Conservation (phyloP, 2,888 invertebrate species). For the Sphinx pinastri region DNA sequence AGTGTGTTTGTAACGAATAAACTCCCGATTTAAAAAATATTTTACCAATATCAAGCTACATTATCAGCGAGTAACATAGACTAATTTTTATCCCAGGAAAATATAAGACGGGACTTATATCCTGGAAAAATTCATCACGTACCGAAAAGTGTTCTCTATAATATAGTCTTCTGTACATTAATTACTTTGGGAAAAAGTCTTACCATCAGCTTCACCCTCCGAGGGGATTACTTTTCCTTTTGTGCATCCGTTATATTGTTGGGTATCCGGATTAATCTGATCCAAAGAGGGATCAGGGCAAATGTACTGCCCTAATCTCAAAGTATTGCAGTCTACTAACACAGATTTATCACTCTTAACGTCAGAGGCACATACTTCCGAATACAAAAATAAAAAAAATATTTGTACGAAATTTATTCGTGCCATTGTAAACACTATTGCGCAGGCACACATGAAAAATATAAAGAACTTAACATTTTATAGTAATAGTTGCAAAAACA, state of each 20-base stretch:
- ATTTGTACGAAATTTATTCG: slow-evolving; percentile 33
- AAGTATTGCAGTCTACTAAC: slow-evolving; percentile 87
- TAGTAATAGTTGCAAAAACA: neutral
- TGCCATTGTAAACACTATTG: slow-evolving; percentile 1
- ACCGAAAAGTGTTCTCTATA: too few relatives aligned
- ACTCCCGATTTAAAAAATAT: too few relatives aligned
- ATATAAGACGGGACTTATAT: too few relatives aligned
- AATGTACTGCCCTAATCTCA: slow-evolving; percentile 91
- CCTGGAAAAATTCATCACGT: too few relatives aligned
- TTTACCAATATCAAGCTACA: too few relatives aligned
- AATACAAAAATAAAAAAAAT: slow-evolving; percentile 47
- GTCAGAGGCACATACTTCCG: slow-evolving; percentile 56
- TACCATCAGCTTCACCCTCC: slow-evolving; percentile 92
- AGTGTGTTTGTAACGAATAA: too few relatives aligned
- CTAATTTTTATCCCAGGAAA: too few relatives aligned
- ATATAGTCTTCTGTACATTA: neutral
- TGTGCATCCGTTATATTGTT: slow-evolving; percentile 92
- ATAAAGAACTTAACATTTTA: neutral
- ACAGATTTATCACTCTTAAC: slow-evolving; percentile 55
- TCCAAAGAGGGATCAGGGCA: slow-evolving; percentile 91
- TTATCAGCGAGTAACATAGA: too few relatives aligned
- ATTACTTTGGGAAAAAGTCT: slow-evolving; percentile 20
- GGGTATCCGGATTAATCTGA: slow-evolving; percentile 94
- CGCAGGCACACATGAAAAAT: neutral
- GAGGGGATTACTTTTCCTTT: slow-evolving; percentile 76